Percentiles rank a stretch among this genome's conserved stretches.
These are phyloP conservation scores for Datnioides undecimradiatus DNA, from an alignment of 2,113 vertebrate genomes.

Conservation along the genomic window DNA sequence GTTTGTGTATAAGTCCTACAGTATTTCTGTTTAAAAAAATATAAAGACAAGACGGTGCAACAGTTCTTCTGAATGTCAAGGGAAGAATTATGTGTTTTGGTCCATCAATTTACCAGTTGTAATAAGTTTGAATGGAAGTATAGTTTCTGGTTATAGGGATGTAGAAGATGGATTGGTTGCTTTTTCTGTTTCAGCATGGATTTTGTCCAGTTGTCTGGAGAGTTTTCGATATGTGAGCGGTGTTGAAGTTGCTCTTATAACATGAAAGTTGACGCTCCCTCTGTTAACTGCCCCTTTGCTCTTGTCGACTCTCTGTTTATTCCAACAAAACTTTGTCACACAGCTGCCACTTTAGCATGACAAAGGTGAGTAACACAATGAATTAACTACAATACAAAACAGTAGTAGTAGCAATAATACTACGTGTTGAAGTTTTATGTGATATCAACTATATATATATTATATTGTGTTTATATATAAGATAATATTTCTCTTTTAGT, in stretches of 20 bases:
- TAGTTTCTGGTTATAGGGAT: slow-evolving; percentile 13
- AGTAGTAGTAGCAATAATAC: background rate
- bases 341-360: background rate
- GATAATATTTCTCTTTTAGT: too few species aligned
- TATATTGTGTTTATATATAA: too few species aligned
- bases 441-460: too few species aligned
- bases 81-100: too few species aligned
- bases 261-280: background rate
- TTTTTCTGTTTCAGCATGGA: background rate
- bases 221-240: background rate
- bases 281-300: slow-evolving; percentile 4
- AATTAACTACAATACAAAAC: background rate
- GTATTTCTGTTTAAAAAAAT: too few species aligned
- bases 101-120: too few species aligned
- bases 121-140: background rate
- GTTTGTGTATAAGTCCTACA: too few species aligned
- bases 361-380: background rate
- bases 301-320: slow-evolving; percentile 19
- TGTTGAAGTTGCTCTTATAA: background rate
- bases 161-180: background rate
- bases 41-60: too few species aligned
- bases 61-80: too few species aligned
- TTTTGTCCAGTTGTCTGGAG: background rate
- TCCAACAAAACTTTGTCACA: background rate
- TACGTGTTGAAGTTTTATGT: too few species aligned